Conservation (phyloP, 2,113 vertebrate species). For the Nibea albiflora region DNA sequence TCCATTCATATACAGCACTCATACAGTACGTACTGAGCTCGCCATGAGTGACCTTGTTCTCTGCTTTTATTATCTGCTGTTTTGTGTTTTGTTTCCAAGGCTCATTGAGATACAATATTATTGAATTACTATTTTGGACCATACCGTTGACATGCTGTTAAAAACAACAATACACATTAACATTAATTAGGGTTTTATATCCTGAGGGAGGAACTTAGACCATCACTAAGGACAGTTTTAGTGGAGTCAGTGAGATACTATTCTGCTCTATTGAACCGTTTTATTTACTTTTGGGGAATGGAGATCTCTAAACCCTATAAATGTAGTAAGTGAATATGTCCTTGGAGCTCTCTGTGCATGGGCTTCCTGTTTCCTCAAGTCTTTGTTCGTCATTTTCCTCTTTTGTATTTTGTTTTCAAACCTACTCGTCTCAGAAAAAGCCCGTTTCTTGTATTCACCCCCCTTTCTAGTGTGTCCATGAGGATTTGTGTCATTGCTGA, state of each 20-base stretch:
- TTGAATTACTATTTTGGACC: slow-evolving; percentile 24
- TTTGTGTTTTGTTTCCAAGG: slow-evolving; percentile 15
- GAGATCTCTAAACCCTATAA: slow-evolving; percentile 63
- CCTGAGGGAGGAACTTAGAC: slow-evolving; percentile 49
- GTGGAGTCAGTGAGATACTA: slow-evolving; percentile 47
- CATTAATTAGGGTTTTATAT: slow-evolving; percentile 57
- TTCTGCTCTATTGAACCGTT: slow-evolving; percentile 72
- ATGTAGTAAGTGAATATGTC: slow-evolving; percentile 69
- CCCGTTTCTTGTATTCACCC: slow-evolving; percentile 29
- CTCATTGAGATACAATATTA: slow-evolving; percentile 34
- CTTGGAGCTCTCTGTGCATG: slow-evolving; percentile 43
- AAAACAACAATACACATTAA: slow-evolving; percentile 42
- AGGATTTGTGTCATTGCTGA: slow-evolving; percentile 26
- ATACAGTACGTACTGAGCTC: slow-evolving; percentile 4
- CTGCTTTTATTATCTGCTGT: not conserved
- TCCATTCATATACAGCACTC: not conserved
- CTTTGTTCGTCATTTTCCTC: slow-evolving; percentile 54
- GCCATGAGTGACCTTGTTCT: not conserved
- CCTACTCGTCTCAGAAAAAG: slow-evolving; percentile 25
- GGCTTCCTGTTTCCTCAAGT: slow-evolving; percentile 48
- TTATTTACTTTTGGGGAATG: slow-evolving; percentile 71
- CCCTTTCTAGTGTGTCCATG: slow-evolving; percentile 11
- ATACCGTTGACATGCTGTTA: slow-evolving; percentile 30
- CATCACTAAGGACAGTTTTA: slow-evolving; percentile 56
- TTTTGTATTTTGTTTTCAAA: slow-evolving; percentile 51